phyloP scores from a whole-genome alignment of 2,113 vertebrate genomes.

The Oriolus oriolus region DNA sequence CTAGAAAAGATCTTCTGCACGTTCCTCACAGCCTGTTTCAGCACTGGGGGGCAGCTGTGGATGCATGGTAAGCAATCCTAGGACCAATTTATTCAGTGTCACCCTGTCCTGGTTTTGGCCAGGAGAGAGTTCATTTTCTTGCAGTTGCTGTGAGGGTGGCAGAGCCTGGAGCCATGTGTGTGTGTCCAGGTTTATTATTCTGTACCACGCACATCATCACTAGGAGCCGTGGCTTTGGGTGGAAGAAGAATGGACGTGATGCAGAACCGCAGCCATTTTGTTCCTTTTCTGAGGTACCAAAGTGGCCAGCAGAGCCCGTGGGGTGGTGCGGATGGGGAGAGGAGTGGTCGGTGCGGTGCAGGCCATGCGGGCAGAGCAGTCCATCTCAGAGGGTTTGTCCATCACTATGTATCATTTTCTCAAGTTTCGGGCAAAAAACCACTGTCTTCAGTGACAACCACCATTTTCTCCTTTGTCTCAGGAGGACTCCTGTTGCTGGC shows the following conservation, averaged over 20 bases:
- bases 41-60: neutral
- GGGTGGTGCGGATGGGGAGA: accelerated
- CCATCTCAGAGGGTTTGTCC: neutral
- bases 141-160: accelerated
- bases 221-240: accelerated
- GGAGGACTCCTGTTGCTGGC: accelerated
- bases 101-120: neutral
- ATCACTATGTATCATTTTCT: neutral
- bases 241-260: neutral
- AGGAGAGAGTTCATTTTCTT: neutral
- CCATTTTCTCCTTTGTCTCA: neutral
- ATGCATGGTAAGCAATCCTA: neutral
- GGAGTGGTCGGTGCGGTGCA: accelerated
- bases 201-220: accelerated
- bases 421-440: neutral
- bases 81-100: neutral
- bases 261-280: neutral
- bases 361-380: neutral
- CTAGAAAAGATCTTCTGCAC: neutral
- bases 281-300: neutral
- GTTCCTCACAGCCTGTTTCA: neutral
- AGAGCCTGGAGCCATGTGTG: neutral
- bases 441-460: too few species aligned
- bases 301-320: neutral
- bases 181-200: neutral